phyloP scores from a whole-genome alignment of 2,888 invertebrate species.

The Cheilosia grossa region DNA sequence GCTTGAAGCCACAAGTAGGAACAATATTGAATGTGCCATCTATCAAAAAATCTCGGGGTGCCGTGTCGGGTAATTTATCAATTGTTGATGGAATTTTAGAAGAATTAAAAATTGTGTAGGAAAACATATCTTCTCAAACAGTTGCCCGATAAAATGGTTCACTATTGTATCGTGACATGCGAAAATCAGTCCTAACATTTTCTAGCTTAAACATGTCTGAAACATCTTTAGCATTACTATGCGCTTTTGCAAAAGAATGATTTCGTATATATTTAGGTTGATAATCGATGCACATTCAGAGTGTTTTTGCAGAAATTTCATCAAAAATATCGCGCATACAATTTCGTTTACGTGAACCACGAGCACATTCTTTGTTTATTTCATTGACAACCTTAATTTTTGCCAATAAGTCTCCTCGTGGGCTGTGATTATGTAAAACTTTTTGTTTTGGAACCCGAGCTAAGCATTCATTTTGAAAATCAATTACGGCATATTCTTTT shows the following conservation, averaged over 20 bases:
- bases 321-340: no score
- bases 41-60: background rate
- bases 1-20: background rate
- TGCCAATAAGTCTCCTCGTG: no score
- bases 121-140: background rate
- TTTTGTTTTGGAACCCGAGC: no score
- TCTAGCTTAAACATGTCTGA: background rate
- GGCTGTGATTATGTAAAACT: no score
- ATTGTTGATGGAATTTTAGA: constrained; percentile 5
- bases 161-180: background rate
- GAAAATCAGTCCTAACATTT: constrained; percentile 2
- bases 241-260: background rate
- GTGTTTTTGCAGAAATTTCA: background rate
- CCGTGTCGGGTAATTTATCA: background rate
- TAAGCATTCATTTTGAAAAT: no score
- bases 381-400: no score
- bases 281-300: background rate
- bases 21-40: background rate
- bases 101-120: background rate
- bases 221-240: background rate
- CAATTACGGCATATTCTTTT: no score
- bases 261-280: background rate
- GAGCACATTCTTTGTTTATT: no score
- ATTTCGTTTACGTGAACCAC: no score
- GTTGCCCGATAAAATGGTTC: constrained; percentile 12